Evolutionary conservation across 2,888 invertebrate species (phyloP), one percentile per base, ranked within the genome.

Genomic region (Athalia circularis): DNA sequence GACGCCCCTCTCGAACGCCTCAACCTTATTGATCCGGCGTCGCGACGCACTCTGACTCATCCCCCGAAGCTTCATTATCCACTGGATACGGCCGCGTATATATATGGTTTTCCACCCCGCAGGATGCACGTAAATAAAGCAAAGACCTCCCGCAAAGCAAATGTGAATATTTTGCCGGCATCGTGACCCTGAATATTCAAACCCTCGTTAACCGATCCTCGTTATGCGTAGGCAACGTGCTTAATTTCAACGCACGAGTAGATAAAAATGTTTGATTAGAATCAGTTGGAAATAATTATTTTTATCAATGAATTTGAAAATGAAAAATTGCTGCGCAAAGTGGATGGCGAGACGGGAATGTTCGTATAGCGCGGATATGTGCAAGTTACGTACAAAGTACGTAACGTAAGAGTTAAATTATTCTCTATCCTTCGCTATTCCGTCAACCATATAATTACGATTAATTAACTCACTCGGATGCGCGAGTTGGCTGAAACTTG

Each of bases 1-100:
- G n/a, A 4, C 64, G 64, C 64, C 64, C 64, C 43, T 64, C 3
- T 29, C 29, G n/a, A 50, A 68, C 68, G 68, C 54, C 52, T 15
- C 29, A 11, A 9, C 29, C 7, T 52, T 75, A 75, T 75, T 75
- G 75, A 75, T 75, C 75, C 50, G 13, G 50, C 75, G 75, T 61
- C 64, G 64, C 62, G 75, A 75, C 75, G 62, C 75, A 64, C 75
- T 29, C 29, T 61, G 75, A 75, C 75, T 75, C 75, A 75, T 75
- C 64, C 74, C 74, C 15, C 29, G 29, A 29, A 29, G 29, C 29
- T 29, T 29, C 29, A 29, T 29, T 29, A 29, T 2, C 29, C 2
- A 29, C 29, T 29, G 29, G 29, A 29, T 29, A 29, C 29, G 29
- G 29, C 2, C 50, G 15, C 62, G 62, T 13, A 50, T 62, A n/a